These are phyloP conservation scores for Idaea dimidiata DNA, from an alignment of 2,888 invertebrate species.

Conservation along the genomic window DNA sequence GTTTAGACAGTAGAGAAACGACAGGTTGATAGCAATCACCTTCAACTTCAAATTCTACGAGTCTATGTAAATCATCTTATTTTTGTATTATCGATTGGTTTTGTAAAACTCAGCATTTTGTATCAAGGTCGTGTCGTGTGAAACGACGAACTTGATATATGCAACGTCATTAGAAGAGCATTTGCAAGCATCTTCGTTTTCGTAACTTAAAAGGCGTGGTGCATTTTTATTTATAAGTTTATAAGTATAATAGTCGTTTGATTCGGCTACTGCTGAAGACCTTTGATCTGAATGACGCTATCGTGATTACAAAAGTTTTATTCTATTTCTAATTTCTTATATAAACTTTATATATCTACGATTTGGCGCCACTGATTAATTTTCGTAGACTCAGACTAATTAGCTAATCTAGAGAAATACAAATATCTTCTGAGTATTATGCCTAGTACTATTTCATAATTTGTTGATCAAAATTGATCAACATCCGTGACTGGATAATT, in stretches of 20 bases:
- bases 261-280: neutral
- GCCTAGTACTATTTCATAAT: too few species aligned
- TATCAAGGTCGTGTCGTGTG: constrained; percentile 22
- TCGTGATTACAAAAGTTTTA: neutral
- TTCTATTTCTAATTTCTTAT: neutral
- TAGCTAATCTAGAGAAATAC: neutral
- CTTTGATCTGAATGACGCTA: neutral
- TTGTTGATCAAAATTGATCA: too few species aligned
- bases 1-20: too few species aligned
- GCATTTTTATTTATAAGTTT: constrained; percentile 5
- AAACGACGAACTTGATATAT: constrained; percentile 21
- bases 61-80: neutral
- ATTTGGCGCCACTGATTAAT: neutral
- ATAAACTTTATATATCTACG: neutral
- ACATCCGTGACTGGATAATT: too few species aligned
- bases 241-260: neutral
- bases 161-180: constrained; percentile 23
- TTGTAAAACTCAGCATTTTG: constrained; percentile 4
- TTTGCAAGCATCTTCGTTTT: constrained; percentile 24
- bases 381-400: neutral
- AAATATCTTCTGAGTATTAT: neutral
- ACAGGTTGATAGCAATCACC: neutral
- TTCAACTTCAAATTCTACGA: neutral
- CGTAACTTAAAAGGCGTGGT: constrained; percentile 19
- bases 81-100: neutral